A percentile compares a stretch with the other conserved stretches of the same genome.
Evolutionary conservation across 2,797 vertebrate species (phyloP).

Genomic region (Smutsia temminckii): DNA sequence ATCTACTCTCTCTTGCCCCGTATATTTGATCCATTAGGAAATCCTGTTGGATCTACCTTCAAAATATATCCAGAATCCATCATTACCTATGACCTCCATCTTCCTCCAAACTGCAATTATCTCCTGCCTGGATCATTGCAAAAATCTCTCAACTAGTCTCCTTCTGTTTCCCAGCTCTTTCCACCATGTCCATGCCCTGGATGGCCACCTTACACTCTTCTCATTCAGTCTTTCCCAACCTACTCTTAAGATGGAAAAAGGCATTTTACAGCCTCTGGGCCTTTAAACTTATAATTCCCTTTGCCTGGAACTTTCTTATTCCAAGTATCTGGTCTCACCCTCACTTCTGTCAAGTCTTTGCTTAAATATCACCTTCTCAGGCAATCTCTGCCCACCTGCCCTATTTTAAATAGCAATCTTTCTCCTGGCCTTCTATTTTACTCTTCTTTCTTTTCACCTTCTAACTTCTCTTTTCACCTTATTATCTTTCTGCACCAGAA

Average conservation of each 20-base stretch:
- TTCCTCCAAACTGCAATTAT: not conserved
- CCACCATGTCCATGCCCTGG: not conserved
- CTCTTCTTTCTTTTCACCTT: not conserved
- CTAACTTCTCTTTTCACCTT: not conserved
- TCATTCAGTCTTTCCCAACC: not conserved
- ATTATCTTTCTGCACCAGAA: not conserved
- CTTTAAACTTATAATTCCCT: not conserved
- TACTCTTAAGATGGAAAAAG: not conserved
- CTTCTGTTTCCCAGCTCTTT: not conserved
- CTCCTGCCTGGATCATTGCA: not conserved
- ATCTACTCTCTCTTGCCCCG: not conserved
- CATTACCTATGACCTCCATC: not conserved
- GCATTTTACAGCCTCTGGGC: not conserved
- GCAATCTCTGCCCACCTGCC: not conserved
- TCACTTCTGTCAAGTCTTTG: not conserved
- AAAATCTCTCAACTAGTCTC: constrained; percentile 7
- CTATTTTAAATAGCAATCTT: not conserved
- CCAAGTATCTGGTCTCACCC: not conserved
- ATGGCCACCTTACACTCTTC: not conserved
- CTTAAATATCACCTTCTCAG: not conserved
- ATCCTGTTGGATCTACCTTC: not conserved
- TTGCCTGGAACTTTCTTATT: not conserved
- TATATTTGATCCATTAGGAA: not conserved
- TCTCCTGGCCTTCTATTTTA: not conserved
- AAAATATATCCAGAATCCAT: not conserved